A percentile compares a stretch with the other conserved stretches of the same genome.
Conservation (phyloP, 1,140 invertebrate species). For the Drosophila asahinai region DNA sequence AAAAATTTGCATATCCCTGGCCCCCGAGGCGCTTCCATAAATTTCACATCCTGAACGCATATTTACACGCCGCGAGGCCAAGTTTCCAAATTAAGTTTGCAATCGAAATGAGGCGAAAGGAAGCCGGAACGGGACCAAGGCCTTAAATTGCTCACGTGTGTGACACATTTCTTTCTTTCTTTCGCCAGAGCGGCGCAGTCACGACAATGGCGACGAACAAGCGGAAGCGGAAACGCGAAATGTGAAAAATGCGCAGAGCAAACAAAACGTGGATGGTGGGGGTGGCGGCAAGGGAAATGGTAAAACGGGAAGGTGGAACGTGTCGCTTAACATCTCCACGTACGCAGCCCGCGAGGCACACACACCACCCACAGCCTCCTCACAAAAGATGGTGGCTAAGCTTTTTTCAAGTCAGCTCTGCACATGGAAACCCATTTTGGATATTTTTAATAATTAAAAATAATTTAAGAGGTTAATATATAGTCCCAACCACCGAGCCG, state of each 20-base stretch:
- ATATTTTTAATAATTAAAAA: neutral
- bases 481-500: no score
- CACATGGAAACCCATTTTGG: no score
- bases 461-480: no score
- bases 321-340: conserved; percentile 73
- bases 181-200: conserved; percentile 13
- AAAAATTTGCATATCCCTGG: conserved; percentile 54
- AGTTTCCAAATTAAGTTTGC: conserved; percentile 77
- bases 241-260: conserved; percentile 69
- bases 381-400: neutral
- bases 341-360: conserved; percentile 42
- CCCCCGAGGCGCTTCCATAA: conserved; percentile 44
- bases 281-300: neutral
- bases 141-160: conserved; percentile 83
- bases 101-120: conserved; percentile 69
- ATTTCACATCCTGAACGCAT: conserved; percentile 57
- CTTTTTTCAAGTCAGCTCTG: neutral
- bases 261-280: conserved; percentile 49
- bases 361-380: conserved; percentile 5
- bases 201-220: conserved; percentile 52
- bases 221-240: conserved; percentile 73
- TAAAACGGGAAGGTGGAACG: conserved; percentile 26
- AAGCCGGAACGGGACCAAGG: conserved; percentile 23
- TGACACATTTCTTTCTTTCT: conserved; percentile 71
- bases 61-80: conserved; percentile 61